Evolutionary conservation across 2,113 vertebrate genomes (phyloP).

Genomic region (Trinectes maculatus): DNA sequence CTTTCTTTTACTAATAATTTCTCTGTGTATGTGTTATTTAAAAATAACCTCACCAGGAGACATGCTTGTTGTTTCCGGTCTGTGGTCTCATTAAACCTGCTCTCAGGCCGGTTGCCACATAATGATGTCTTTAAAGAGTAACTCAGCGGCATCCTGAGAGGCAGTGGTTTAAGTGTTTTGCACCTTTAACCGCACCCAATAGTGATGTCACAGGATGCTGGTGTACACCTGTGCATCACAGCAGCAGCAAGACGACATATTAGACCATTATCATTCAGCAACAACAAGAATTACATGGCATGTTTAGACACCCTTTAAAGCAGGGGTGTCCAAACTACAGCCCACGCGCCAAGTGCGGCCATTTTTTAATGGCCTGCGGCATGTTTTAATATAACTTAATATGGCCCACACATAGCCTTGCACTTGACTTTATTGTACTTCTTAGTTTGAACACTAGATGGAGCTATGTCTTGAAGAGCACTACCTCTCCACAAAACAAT

Average conservation of each 20-base stretch:
- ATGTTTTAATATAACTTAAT: too few species aligned
- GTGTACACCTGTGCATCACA: neutral
- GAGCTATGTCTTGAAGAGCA: too few species aligned
- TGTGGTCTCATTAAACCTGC: constrained; percentile 1
- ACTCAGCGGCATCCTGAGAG: neutral
- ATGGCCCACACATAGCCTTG: too few species aligned
- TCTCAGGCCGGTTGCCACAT: neutral
- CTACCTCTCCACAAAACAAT: too few species aligned
- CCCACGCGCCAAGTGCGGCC: too few species aligned
- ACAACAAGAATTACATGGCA: too few species aligned
- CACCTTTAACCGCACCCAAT: neutral
- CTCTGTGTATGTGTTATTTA: too few species aligned
- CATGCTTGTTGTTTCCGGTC: constrained; percentile 9
- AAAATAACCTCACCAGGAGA: constrained; percentile 4
- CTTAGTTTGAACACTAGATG: too few species aligned
- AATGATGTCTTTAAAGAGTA: neutral
- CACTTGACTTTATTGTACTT: too few species aligned
- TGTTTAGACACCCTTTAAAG: too few species aligned
- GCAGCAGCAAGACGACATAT: neutral
- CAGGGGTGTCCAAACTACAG: too few species aligned
- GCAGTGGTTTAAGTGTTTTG: neutral
- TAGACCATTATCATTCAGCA: neutral
- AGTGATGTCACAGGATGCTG: neutral
- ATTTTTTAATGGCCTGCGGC: too few species aligned
- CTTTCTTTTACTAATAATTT: neutral